Base-by-base conservation (phyloP, 2,888 invertebrate species). In the Zygogramma bicolorata region DNA sequence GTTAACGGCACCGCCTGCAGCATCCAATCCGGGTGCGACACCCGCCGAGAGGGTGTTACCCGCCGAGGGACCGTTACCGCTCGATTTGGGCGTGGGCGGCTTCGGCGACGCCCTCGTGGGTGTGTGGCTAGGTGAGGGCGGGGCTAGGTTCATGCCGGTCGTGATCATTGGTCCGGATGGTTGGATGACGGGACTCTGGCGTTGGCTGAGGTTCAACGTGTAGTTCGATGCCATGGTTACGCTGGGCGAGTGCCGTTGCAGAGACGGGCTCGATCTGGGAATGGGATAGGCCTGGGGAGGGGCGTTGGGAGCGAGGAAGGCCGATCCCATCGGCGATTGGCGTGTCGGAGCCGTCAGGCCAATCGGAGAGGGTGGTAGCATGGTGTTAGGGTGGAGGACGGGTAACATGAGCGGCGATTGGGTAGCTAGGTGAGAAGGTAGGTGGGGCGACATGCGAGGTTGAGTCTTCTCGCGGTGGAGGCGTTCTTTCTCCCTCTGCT, bases 191-290 rank as follows among this genome's bases (percentile, higher is more conserved):
- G 87, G 86, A 38, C 85, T 83, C 71, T 85, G 85, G 60, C 85
- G 82, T 74, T 85, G 85, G 40, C 83, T 82, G 71, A 86, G 78
- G 72, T 85, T 85, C 67, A 85, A 78, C 49, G 84, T 82, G 75
- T 86, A 86, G 29, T 82, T 83, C 60, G 81, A 70, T 60, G 79
- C 80, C 67, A 83, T 79, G 68, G 77, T 78, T 18, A 83, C 75
- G 71, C 82, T 85, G 8, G 90, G 85, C 86, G 91, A 84, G 85
- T 90, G 82, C 88, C 90, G 77, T 88, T 91, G 86, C 87, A 90
- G 73, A 38, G 80, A 90, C 79, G 84, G 91, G 88, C 83, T 90
- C 86, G 84, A 91, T 87, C 90, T 89, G 86, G 84, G 85, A 57
- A 84, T 79, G 8, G 84, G 77, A 73, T 83, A 84, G 59, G 71